Base-by-base conservation (phyloP, 53 echinoderm and acorn worm species). In the Mesocentrotus franciscanus region DNA sequence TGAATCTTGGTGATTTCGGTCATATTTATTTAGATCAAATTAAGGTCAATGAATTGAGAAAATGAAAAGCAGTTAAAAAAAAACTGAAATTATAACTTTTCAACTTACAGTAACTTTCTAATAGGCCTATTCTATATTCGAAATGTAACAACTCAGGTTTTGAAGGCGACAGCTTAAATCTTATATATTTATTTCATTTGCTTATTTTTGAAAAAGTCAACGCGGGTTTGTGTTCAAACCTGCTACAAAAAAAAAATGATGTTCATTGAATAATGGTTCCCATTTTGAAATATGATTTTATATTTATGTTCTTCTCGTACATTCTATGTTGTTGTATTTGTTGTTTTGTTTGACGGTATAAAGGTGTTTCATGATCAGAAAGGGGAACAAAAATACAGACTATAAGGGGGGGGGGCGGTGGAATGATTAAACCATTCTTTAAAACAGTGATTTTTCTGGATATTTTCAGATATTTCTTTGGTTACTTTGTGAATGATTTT, bases 261-360 rank as follows among this genome's bases (percentile, higher is more conserved):
- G 56, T 85, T 85, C n/a, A 85, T 85, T 56, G 56, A 26, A 57
- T n/a, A 85, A 85, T 85, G 87, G 87, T 87, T 87, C 87, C 87
- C 9, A n/a, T 58, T 57, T 58, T 87, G 1, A 56, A 87, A 87
- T 58, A 57, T 87, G 27, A 57, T 87, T 87, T 81, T 42, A 81
- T 87, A 87, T 87, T 33, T 87, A 22, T 58, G 58, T 87, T 87
- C 8, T 56, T 27, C 4, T 81, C 32, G 8, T 81, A 0, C 64
- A 64, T 20, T 39, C 20, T 36, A 20, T 76, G 30, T 30, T 76
- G 33, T 81, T 3, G 1, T 64, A 20, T 64, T 5, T 20, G 20
- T 64, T 64, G 20, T 42, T 81, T 81, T 36, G 81, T 81, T 10
- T 16, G 22, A 1, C 13, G 15, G 30, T 11, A 76, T 29, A 81